Evolutionary conservation across 2,113 vertebrate genomes (phyloP), one percentile per base, ranked within the genome.

Genomic region (Vanacampus margaritifer): DNA sequence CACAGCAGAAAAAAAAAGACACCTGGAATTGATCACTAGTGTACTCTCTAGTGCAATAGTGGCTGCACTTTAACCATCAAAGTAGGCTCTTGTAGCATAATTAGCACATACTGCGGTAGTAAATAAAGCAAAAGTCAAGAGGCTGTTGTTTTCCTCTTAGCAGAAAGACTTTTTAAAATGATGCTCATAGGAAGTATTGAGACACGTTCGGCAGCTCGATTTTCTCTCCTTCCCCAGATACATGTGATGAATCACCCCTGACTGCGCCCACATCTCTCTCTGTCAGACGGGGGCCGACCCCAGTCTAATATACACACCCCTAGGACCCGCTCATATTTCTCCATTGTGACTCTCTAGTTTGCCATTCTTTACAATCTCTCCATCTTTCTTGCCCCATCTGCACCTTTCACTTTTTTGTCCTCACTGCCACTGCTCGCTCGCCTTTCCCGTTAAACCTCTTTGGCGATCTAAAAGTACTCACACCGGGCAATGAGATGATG

Each of bases 241-340:
- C 79, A 70, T 56, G 86, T 91, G 90, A 92, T 91, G 88, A 87
- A 90, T 91, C 88, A 88, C 87, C 88, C 68, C 88, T 88, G 89
- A 90, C 89, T 90, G 88, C 80, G 86, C 89, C 90, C 87, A 87
- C 91, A 91, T 92, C 90, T 87, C 88, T 91, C 87, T 90, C 81
- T 90, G 91, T 90, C 90, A 89, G 81, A 82, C 84, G 74, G 71
- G 85, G 86, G 85, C 87, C 68, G 72, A 86, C 86, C 89, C 85
- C 83, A 74, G 82, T 87, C 86, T 88, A 89, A 89, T 90, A 89
- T 87, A 90, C 87, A 87, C 89, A 88, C 89, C 86, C 86, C 72
- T 70, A 88, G 84, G 87, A 84, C 85, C 86, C 76, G 57, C 81
- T 87, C 88, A 85, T 89, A 84, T 88, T 88, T 88, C 86, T 90